A percentile compares a stretch with the other conserved stretches of the same genome.
Conservation (phyloP, 2,888 invertebrate species). For the Bugula neritina region DNA sequence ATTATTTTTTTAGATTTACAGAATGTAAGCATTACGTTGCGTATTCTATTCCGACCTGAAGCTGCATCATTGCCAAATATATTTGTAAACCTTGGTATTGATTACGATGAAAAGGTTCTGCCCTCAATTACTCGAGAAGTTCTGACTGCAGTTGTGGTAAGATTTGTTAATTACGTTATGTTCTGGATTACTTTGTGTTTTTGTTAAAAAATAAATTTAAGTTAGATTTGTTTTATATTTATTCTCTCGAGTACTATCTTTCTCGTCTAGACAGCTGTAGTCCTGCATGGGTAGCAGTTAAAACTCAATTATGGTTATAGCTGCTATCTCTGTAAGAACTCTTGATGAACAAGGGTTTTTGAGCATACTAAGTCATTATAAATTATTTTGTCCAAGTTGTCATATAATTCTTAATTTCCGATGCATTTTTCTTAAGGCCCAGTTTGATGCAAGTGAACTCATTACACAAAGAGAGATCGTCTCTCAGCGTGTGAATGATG, state of each 20-base stretch:
- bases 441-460: conserved; percentile 97
- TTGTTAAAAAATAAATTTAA: too few relatives aligned
- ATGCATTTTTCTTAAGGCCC: conserved; percentile 69
- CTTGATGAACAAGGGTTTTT: too few relatives aligned
- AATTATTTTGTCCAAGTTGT: too few relatives aligned
- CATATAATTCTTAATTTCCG: too few relatives aligned
- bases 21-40: conserved; percentile 96
- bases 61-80: conserved; percentile 90
- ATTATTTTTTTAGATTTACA: conserved; percentile 72
- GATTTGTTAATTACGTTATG: background rate
- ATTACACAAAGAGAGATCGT: conserved; percentile 95
- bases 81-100: conserved; percentile 89
- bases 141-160: conserved; percentile 85
- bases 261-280: too few relatives aligned
- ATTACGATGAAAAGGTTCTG: conserved; percentile 95
- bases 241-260: too few relatives aligned
- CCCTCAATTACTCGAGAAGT: conserved; percentile 99
- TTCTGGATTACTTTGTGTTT: too few relatives aligned
- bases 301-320: too few relatives aligned
- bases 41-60: conserved; percentile 90
- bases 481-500: conserved; percentile 82
- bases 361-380: too few relatives aligned
- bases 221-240: too few relatives aligned
- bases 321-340: too few relatives aligned
- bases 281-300: too few relatives aligned